Evolutionary conservation across 2,113 vertebrate genomes (phyloP).

Genomic region (Thryonomys swinderianus): DNA sequence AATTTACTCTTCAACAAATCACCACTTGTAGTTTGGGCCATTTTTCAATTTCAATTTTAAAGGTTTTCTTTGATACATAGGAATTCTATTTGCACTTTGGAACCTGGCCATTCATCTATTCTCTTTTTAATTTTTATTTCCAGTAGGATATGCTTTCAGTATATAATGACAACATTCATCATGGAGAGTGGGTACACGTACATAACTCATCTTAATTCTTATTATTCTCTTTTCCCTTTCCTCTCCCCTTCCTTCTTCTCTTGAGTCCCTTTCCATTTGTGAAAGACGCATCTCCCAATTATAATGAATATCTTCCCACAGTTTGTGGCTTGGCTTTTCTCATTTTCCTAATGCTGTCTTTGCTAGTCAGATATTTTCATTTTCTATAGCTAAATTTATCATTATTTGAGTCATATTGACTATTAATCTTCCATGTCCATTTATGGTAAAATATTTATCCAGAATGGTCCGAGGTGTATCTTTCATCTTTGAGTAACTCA

Average conservation of each 20-base stretch:
- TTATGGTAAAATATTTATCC: neutral
- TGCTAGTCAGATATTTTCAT: neutral
- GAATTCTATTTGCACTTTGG: neutral
- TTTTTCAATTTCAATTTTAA: neutral
- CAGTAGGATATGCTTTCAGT: neutral
- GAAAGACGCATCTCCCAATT: neutral
- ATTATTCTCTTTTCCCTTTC: neutral
- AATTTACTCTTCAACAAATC: neutral
- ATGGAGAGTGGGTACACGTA: neutral
- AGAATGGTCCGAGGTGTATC: neutral
- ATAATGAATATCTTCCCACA: neutral
- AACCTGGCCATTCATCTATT: neutral
- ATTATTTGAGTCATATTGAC: neutral
- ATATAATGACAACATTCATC: neutral
- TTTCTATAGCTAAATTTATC: neutral
- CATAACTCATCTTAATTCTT: neutral
- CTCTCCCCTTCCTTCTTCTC: neutral
- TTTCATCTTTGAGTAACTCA: neutral
- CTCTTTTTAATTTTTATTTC: neutral
- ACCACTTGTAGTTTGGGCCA: neutral
- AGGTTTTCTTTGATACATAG: neutral
- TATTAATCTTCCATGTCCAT: neutral
- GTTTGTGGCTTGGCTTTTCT: neutral
- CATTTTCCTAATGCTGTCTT: neutral
- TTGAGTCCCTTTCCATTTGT: neutral